Evolutionary conservation across 1,140 invertebrate species (phyloP), one percentile per base, ranked within the genome.

Genomic region (Vanessa tameamea): DNA sequence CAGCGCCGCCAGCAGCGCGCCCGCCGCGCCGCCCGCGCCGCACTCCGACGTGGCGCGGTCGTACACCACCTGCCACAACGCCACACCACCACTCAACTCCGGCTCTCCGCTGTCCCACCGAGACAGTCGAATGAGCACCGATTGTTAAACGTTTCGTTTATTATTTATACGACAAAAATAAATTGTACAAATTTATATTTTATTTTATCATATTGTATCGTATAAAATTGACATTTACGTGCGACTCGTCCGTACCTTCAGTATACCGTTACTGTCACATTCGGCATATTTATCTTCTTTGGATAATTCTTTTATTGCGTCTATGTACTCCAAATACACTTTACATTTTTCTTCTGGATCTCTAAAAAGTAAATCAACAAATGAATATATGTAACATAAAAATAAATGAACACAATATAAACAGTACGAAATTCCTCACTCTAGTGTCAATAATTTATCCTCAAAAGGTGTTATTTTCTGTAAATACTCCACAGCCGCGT

Each of bases 381-480:
- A 15, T 37, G 26, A n/a, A 59, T 59, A 26, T 1, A 3, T 0
- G 26, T 47, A 26, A 1, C 1, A 11, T 8, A 43, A 15, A 53
- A 67, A 43, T 26, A 73, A 51, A n/a, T 1, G 50, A 53, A 65
- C 26, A 31, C 26, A 31, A 31, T 31, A 53, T 47, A 65, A 51
- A 20, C 13, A 55, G 2, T 64, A 55, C 51, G 23, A 14, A 61
- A 31, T 3, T 15, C 47, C n/a, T 91, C 68, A 91, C 89, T 87
- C 87, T 47, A 78, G 69, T 14, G 85, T 88, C 43, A 90, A 71
- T 20, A 91, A 67, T 77, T 85, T 90, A 53, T 91, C 89, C 82
- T 92, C 90, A 75, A 73, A 92, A 37, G 83, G 83, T 16, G 87
- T 82, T 67, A 92, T 86, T 81, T 90, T 90, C 47, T 90, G 78